A percentile compares a stretch with the other conserved stretches of the same genome.
Evolutionary conservation across 53 echinoderm and acorn worm species (phyloP).

Genomic region (Temnopleurus reevesii): DNA sequence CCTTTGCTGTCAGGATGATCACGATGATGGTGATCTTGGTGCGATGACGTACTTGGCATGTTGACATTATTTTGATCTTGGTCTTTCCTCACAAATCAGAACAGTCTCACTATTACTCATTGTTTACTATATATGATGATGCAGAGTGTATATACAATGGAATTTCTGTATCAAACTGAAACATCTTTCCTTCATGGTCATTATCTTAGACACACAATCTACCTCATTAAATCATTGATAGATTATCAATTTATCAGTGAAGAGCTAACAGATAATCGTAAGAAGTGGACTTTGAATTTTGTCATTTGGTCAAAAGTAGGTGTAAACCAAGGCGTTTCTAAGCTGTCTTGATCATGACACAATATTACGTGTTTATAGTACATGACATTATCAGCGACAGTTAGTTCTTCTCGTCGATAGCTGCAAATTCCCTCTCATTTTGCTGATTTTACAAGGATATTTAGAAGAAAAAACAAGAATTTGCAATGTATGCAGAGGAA

Average conservation of each 20-base stretch:
- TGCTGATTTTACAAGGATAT: neutral
- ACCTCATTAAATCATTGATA: neutral
- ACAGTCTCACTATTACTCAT: conserved; percentile 4
- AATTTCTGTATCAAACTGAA: neutral
- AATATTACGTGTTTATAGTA: neutral
- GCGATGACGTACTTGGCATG: too few relatives aligned
- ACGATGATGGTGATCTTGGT: too few relatives aligned
- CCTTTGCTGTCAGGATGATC: too few relatives aligned
- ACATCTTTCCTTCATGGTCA: neutral
- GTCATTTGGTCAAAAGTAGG: neutral
- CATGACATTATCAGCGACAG: neutral
- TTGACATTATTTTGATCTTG: neutral
- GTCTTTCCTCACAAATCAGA: neutral
- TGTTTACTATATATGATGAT: conserved; percentile 13
- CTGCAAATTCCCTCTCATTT: neutral
- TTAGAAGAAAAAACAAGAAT: neutral
- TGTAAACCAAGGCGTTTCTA: neutral
- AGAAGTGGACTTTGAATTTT: neutral
- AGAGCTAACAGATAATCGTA: neutral
- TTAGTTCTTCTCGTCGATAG: neutral
- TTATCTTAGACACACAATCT: neutral
- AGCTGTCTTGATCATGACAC: neutral
- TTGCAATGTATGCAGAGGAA: neutral
- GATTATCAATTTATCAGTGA: neutral
- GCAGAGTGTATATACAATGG: neutral